Evolutionary conservation across 1,140 invertebrate species (phyloP).

Genomic region (Yoshiicerus persimilis): DNA sequence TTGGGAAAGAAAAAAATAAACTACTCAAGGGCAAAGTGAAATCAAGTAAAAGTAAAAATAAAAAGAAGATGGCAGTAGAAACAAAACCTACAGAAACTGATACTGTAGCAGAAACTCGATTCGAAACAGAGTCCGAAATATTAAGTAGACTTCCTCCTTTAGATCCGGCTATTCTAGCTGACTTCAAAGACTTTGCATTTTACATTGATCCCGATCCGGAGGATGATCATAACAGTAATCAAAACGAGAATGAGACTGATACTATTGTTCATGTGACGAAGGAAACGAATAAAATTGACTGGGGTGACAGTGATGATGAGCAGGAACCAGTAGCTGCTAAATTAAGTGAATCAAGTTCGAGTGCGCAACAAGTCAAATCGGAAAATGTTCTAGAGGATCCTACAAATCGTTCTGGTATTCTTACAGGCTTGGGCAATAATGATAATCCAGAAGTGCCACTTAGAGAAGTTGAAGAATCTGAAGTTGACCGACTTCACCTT

Average conservation of each 20-base stretch:
- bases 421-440: background rate
- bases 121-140: conserved; percentile 34
- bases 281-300: conserved; percentile 33
- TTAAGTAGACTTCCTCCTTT: conserved; percentile 34
- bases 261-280: background rate
- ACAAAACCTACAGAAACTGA: background rate
- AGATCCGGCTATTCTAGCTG: conserved; percentile 30
- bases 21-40: background rate
- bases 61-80: background rate
- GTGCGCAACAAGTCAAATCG: background rate
- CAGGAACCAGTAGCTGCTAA: background rate
- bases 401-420: background rate
- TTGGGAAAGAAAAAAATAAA: background rate
- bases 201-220: conserved; percentile 13
- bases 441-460: background rate
- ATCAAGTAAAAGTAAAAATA: background rate
- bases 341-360: background rate
- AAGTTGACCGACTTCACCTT: conserved; percentile 56
- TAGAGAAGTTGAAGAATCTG: background rate
- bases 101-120: background rate
- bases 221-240: conserved; percentile 9
- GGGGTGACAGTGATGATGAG: conserved; percentile 42
- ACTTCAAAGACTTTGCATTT: conserved; percentile 32
- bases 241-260: conserved; percentile 33
- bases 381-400: background rate